Conservation (phyloP, 2,888 invertebrate genomes). For the Machimus atricapillus region DNA sequence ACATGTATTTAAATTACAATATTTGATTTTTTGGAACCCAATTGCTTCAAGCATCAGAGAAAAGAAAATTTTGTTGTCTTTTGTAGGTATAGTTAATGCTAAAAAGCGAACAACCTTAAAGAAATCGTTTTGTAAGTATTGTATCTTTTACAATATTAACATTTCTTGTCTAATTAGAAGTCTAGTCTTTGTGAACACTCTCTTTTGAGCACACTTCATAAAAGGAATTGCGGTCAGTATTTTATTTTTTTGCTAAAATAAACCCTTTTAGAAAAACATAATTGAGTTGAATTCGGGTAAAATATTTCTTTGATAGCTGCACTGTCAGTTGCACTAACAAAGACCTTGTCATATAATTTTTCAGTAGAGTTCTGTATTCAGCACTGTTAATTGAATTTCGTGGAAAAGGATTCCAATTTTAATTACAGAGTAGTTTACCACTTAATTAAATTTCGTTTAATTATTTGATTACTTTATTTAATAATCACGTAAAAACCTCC, state of each 20-base stretch:
- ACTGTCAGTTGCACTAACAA: background rate
- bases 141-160: background rate
- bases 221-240: background rate
- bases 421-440: background rate
- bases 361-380: background rate
- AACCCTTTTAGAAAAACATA: background rate
- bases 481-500: background rate
- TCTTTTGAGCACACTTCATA: background rate
- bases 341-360: background rate
- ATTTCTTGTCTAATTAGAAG: background rate
- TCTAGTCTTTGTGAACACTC: background rate
- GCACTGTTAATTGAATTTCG: background rate
- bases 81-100: background rate
- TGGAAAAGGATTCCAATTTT: background rate
- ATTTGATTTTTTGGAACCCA: background rate
- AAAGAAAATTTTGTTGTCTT: background rate
- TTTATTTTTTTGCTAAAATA: background rate
- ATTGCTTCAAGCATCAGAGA: background rate
- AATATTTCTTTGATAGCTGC: background rate
- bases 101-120: background rate
- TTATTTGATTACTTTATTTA: background rate
- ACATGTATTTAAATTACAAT: background rate
- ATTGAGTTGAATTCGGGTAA: background rate
- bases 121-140: too few relatives aligned
- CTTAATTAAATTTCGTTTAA: background rate